Evolutionary conservation across 1,140 invertebrate species (phyloP).

Genomic region (Plutomurus gul): DNA sequence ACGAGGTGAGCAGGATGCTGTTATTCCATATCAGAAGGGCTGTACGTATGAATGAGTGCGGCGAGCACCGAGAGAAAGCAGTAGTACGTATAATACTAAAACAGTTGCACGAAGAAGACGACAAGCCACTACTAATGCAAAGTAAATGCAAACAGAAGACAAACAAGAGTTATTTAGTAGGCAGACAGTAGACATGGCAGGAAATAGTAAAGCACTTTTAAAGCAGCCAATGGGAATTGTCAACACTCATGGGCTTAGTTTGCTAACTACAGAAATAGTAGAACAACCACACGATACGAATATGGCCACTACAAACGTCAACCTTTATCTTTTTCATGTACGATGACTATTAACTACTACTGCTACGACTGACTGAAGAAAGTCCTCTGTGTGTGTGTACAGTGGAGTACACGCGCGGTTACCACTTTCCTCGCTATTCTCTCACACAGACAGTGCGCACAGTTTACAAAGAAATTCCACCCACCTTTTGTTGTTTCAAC

Average conservation of each 20-base stretch:
- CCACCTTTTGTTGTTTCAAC: no score
- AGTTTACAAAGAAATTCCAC: no score
- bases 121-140: no score
- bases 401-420: no score
- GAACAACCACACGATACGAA: neutral
- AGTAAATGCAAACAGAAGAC: conserved; percentile 1
- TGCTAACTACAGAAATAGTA: neutral
- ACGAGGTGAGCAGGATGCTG: neutral
- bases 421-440: no score
- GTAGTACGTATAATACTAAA: neutral
- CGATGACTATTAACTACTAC: no score
- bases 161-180: conserved; percentile 22
- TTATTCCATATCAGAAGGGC: no score
- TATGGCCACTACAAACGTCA: neutral
- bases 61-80: neutral
- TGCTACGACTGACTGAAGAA: no score
- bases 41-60: no score
- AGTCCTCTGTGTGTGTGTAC: no score
- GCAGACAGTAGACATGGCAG: neutral
- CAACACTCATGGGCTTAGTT: conserved; percentile 5
- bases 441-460: no score
- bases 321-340: conserved; percentile 13
- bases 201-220: neutral
- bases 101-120: neutral
- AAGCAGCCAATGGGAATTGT: conserved; percentile 19